Percentiles rank a stretch among this genome's conserved stretches.
Conservation (phyloP, 64 coral and sea anemone genomes). For the Exaiptasia diaphana region DNA sequence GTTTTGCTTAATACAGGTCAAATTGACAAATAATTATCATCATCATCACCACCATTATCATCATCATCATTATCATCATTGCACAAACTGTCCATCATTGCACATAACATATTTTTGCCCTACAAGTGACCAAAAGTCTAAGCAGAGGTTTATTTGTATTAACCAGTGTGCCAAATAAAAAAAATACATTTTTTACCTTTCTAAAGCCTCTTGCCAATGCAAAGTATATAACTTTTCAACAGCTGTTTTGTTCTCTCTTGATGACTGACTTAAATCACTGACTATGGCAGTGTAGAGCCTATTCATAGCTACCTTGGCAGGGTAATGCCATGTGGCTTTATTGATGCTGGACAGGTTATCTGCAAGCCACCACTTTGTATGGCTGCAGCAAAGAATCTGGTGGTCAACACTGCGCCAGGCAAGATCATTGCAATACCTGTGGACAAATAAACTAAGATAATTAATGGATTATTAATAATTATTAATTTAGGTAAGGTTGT, state of each 20-base stretch:
- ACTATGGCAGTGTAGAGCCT: constrained; percentile 51
- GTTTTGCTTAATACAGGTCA: not conserved
- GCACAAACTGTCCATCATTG: not conserved
- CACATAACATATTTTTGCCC: too few species aligned
- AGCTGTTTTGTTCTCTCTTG: constrained; percentile 1
- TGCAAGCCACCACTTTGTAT: constrained; percentile 10
- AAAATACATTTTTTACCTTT: constrained; percentile 85
- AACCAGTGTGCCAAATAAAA: too few species aligned
- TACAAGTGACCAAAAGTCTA: too few species aligned
- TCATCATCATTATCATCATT: not conserved
- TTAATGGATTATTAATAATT: not conserved
- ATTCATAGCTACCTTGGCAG: constrained; percentile 47
- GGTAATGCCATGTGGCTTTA: constrained; percentile 71
- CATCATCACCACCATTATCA: not conserved
- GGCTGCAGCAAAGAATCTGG: constrained; percentile 47
- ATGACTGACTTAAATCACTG: constrained; percentile 42
- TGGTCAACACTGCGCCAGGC: constrained; percentile 61
- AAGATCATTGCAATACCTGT: constrained; percentile 41
- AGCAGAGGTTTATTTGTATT: too few species aligned
- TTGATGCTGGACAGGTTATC: constrained; percentile 46
- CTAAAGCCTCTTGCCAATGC: constrained; percentile 75
- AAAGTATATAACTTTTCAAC: constrained; percentile 51
- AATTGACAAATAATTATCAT: too few species aligned
- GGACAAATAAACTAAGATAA: not conserved
- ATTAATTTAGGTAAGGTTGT: too few species aligned